Percentiles rank a stretch among this genome's conserved stretches.
These are phyloP conservation scores for Bombus consobrinus DNA, from an alignment of 1,140 invertebrate species.

Conservation along the genomic window DNA sequence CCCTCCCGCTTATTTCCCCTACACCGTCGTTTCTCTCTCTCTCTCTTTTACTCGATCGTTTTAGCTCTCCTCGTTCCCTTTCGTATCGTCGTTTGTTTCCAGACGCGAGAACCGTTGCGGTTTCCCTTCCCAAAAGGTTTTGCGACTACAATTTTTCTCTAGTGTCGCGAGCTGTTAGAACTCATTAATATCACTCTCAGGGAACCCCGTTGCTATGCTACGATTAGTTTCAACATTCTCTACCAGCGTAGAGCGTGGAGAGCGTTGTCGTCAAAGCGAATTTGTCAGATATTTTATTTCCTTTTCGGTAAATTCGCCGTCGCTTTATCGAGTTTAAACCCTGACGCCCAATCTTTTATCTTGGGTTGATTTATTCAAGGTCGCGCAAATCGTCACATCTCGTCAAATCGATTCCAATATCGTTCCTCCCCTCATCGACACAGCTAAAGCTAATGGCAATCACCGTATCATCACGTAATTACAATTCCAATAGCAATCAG, in stretches of 20 bases:
- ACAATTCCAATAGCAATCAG: constrained; percentile 27
- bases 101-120: constrained; percentile 55
- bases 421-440: background rate
- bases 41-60: background rate
- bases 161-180: constrained; percentile 25
- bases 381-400: background rate
- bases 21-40: background rate
- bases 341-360: background rate
- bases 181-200: constrained; percentile 52
- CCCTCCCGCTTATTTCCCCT: background rate
- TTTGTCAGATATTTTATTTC: background rate
- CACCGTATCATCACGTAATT: constrained; percentile 24
- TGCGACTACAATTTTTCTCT: constrained; percentile 33
- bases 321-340: background rate
- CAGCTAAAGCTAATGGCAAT: background rate
- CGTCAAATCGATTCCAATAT: background rate
- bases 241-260: background rate
- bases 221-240: constrained; percentile 13
- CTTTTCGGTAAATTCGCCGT: background rate
- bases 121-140: constrained; percentile 21
- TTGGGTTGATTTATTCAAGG: background rate
- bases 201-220: background rate
- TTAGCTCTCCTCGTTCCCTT: background rate
- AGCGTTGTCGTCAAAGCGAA: background rate
- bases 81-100: constrained; percentile 36